Evolutionary conservation across 2,797 vertebrate genomes (phyloP), one percentile per base, ranked within the genome.

Genomic region (Poeciliopsis gracilis): DNA sequence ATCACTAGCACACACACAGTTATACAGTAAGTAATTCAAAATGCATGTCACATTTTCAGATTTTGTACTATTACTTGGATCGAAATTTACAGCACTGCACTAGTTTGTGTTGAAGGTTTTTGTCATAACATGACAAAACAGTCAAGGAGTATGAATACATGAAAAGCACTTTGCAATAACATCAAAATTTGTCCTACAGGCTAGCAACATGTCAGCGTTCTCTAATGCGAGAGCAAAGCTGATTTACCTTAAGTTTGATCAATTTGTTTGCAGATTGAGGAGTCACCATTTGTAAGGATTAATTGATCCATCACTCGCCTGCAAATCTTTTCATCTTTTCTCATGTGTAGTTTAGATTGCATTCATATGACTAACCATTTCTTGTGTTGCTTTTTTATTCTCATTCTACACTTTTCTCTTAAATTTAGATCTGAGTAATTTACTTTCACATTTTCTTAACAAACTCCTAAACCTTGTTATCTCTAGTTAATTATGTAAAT

Each of bases 321-420:
- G 43, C 74, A 36, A 69, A 53, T 30, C 72, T 2, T 6, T 72
- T 66, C 82, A 79, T 85, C 76, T 67, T 80, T 78, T 77, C 30
- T 47, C 79, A 78, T 77, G 75, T 53, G 25, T 43, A 55, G 45
- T 41, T 74, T 5, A 61, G 38, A 57, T 46, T 55, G 45, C 38
- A 46, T 71, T 71, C 81, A 78, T 59, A 57, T 80, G 23, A 71
- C 88, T 90, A 91, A 91, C 81, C 82, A 80, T 88, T 82, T 80
- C 57, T 84, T 77, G 20, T 82, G 89, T 88, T 84, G 28, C 85
- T 84, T 80, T 83, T 66, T 71, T 43, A 82, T 80, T 73, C 47
- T 84, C 78, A 79, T 75, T 76, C 28, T 47, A 28, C 15, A n/a
- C 30, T 77, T 63, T 77, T 78, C 55, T 81, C 51, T 38, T 70